Base-by-base conservation (phyloP, 2,113 vertebrate genomes). In the Sitta europaea region DNA sequence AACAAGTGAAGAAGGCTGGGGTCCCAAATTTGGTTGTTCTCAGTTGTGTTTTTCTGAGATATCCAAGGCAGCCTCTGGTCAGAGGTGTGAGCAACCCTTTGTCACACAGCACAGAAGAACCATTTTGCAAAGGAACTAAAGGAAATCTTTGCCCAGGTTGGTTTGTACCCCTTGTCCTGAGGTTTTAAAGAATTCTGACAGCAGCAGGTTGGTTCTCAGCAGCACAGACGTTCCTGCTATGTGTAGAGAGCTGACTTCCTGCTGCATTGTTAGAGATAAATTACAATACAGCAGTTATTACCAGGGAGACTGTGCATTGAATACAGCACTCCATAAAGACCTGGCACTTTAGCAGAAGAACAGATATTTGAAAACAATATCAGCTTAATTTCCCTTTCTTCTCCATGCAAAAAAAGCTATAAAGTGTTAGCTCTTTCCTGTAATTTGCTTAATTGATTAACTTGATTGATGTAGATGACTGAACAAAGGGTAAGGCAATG, bases 401-500 rank as follows among this genome's bases (percentile, higher is more conserved):
- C 8, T 42, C 36, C 38, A 40, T 31, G 33, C 9, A 66, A 85
- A 88, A 74, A 76, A 88, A 42, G 25, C 31, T 53, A 54, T 57
- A 58, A 82, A 79, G 7, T 45, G 15, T 55, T 78, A 53, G 35
- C 19, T 35, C 42, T 71, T 89, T 55, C 45, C 31, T 71, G 57
- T 74, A 77, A 80, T 91, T 89, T 86, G 43, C 27, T 86, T 88
- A 92, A 76, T 73, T 93, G 54, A 35, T 92, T 80, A 80, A 88
- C 71, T 73, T 91, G 75, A 93, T 79, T 73, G 59, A 90, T 92
- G 59, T 35, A 50, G 42, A 63, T 42, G 66, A 78, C 50, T 86
- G 50, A 86, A 62, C 18, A 88, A 92, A 75, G 74, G 18, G 23
- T 68, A 78, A 91, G 16, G 54, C 71, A 90, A 61, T 86, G 85